A percentile compares a stretch with the other conserved stretches of the same genome.
Evolutionary conservation across 1,140 invertebrate genomes (phyloP).

Genomic region (Chironomus tepperi): DNA sequence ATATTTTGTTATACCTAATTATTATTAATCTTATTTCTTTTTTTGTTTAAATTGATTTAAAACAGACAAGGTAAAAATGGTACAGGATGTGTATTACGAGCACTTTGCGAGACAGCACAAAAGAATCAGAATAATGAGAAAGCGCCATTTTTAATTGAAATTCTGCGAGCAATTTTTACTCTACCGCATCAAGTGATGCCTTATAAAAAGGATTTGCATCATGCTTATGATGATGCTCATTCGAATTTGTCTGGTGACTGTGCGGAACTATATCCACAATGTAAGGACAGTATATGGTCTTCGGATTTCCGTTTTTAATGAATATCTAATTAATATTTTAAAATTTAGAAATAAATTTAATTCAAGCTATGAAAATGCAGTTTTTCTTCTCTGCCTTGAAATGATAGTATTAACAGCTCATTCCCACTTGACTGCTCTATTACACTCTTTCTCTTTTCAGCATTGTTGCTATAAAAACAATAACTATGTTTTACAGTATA

Average conservation of each 20-base stretch:
- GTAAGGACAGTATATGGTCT: slow-evolving; percentile 36
- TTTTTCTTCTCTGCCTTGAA: too few relatives aligned
- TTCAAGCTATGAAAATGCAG: too few relatives aligned
- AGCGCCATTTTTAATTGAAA: slow-evolving; percentile 35
- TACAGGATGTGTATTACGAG: slow-evolving; percentile 54
- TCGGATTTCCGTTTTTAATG: slow-evolving; percentile 31
- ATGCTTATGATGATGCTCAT: slow-evolving; percentile 35
- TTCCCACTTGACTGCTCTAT: too few relatives aligned
- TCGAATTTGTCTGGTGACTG: slow-evolving; percentile 31
- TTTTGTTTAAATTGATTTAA: slow-evolving; percentile 20
- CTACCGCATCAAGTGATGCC: slow-evolving; percentile 32
- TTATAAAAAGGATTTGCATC: slow-evolving; percentile 27
- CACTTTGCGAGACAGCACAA: slow-evolving; percentile 64
- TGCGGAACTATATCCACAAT: slow-evolving; percentile 32
- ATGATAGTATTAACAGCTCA: too few relatives aligned
- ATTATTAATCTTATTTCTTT: too few relatives aligned
- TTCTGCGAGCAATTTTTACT: slow-evolving; percentile 36
- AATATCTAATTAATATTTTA: too few relatives aligned
- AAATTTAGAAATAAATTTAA: too few relatives aligned
- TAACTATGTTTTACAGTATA: too few relatives aligned
- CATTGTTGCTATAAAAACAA: too few relatives aligned
- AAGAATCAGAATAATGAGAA: background rate
- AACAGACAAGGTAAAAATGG: slow-evolving; percentile 44
- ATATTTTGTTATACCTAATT: too few relatives aligned
- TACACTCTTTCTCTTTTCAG: too few relatives aligned